Conservation (phyloP, 2,113 vertebrate genomes). For the Limanda limanda region DNA sequence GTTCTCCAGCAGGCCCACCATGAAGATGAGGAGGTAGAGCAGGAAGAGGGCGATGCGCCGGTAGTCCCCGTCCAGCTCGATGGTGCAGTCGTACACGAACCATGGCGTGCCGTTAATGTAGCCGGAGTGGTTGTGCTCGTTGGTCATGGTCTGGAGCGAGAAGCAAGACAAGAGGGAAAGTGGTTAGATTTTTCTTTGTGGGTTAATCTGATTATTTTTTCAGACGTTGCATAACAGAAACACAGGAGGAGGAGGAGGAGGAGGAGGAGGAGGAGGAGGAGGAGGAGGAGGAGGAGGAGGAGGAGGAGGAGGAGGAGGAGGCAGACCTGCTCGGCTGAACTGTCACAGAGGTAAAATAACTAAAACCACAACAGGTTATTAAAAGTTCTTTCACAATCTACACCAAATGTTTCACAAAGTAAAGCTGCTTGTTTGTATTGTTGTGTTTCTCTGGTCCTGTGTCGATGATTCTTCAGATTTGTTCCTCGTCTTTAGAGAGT, state of each 20-base stretch:
- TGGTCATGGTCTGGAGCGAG: conserved; percentile 44
- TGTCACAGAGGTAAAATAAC: not conserved
- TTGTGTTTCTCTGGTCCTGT: too few species aligned
- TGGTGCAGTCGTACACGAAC: conserved; percentile 82
- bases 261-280: conserved; percentile 8
- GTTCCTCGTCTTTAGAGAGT: too few species aligned
- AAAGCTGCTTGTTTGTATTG: too few species aligned
- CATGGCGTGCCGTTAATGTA: conserved; percentile 77
- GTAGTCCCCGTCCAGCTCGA: conserved; percentile 76
- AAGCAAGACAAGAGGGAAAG: conserved; percentile 36
- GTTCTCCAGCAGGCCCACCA: conserved; percentile 92
- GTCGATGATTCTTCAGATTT: too few species aligned
- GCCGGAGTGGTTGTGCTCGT: conserved; percentile 81
- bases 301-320: not conserved
- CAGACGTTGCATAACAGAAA: conserved; percentile 53
- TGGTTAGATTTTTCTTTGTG: conserved; percentile 31
- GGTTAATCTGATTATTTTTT: conserved; percentile 64
- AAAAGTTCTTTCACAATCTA: too few species aligned
- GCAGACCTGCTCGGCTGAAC: conserved; percentile 1
- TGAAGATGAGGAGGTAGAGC: conserved; percentile 89
- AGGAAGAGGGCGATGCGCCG: conserved; percentile 88
- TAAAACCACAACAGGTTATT: not conserved
- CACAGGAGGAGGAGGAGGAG: not conserved
- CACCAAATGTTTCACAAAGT: too few species aligned
- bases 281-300: too few species aligned